Base-by-base conservation (phyloP, 2,113 vertebrate species). In the Macroglossus sobrinus region DNA sequence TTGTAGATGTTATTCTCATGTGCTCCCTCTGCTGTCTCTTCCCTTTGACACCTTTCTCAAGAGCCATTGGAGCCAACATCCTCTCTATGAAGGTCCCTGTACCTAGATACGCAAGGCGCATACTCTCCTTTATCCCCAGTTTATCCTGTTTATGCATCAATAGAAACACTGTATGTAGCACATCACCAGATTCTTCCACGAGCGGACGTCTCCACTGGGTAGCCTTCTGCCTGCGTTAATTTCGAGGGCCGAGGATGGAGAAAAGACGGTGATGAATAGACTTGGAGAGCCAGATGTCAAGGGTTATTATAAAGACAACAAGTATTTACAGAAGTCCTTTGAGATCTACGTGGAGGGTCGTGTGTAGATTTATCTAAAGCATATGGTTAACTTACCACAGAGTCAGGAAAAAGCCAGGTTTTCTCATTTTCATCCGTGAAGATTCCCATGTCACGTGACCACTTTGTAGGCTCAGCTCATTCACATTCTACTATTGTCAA, bases 121-220 rank as follows among this genome's bases (percentile, higher is more conserved):
- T 26, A 4, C 11, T 7, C 0, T 33, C 12, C 57, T 28, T 80
- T 80, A 14, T 16, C 8, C 18, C 28, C 10, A 26, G 35, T 55
- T 14, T 40, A 50, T 4, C 26, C 35, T 55, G 6, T n/a, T 55
- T 43, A 19, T 72, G 64, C 35, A 53, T 18, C 50, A 59, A 0
- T 35, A 33, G 38, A 33, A 69, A 16, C 26, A 18, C 33, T 33
- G 15, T 3, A 5, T 35, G 10, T 5, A 43, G 50, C 13, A 26
- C 80, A 75, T 74, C 33, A 19, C 4, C 22, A 24, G 18, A 38
- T 50, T 45, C 8, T 16, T 45, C 40, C 68, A 3, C 12, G 35
- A 35, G 30, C 30, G 30, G 45, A 10, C 8, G 6, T 24, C 38
- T 59, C 40, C 79, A 40, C 28, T 74, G 26, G 30, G 33, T 76